Conservation (phyloP, 2,113 vertebrate genomes). For the Cynoglossus semilaevis region DNA sequence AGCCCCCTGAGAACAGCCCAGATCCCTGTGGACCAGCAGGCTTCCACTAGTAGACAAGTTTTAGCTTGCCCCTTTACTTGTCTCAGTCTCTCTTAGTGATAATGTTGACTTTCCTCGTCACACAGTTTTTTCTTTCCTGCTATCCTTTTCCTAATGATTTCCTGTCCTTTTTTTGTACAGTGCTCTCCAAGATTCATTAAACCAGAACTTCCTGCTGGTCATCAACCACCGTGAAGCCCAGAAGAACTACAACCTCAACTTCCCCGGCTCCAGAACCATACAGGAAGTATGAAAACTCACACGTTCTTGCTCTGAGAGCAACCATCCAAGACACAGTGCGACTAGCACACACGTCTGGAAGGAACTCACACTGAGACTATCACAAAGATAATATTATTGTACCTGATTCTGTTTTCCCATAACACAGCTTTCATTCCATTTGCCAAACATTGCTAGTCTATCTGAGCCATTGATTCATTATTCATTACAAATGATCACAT, state of each 20-base stretch:
- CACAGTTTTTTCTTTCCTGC: slow-evolving; percentile 32
- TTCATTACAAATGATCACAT: slow-evolving; percentile 75
- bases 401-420: slow-evolving; percentile 45
- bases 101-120: slow-evolving; percentile 48
- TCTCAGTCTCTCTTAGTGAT: slow-evolving; percentile 74
- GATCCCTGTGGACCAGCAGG: slow-evolving; percentile 67
- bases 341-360: not conserved
- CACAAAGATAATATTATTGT: slow-evolving; percentile 52
- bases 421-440: slow-evolving; percentile 56
- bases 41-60: slow-evolving; percentile 83
- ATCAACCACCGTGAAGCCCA: slow-evolving; percentile 97
- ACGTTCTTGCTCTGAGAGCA: not conserved
- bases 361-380: slow-evolving; percentile 12
- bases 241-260: slow-evolving; percentile 99
- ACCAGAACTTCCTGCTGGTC: slow-evolving; percentile 97
- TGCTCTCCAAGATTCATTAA: slow-evolving; percentile 94
- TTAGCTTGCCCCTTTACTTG: slow-evolving; percentile 83
- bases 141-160: slow-evolving; percentile 61
- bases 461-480: slow-evolving; percentile 69
- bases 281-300: slow-evolving; percentile 86
- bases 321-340: no score
- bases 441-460: slow-evolving; percentile 69
- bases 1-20: slow-evolving; percentile 63
- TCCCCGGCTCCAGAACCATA: slow-evolving; percentile 97
- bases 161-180: slow-evolving; percentile 64